Percentiles rank a stretch among this genome's conserved stretches.
These are phyloP conservation scores for Aselliscus stoliczkanus DNA, from an alignment of 2,797 vertebrate species.

Conservation along the genomic window DNA sequence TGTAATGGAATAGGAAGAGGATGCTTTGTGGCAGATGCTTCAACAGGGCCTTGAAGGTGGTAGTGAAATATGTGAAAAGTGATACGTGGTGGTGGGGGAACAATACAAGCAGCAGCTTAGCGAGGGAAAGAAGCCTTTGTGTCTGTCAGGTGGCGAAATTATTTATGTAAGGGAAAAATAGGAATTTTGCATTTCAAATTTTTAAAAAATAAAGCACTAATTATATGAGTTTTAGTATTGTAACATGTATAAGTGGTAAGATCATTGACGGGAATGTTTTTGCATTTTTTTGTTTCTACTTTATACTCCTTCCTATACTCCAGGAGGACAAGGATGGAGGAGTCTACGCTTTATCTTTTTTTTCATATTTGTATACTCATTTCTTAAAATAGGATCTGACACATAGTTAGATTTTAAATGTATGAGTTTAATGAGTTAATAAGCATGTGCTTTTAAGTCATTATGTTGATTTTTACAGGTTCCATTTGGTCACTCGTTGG, in stretches of 20 bases:
- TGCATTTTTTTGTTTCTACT: neutral
- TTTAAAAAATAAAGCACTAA: neutral
- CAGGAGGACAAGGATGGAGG: neutral
- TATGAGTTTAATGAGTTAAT: neutral
- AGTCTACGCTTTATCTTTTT: neutral
- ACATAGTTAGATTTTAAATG: neutral
- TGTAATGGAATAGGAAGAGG: neutral
- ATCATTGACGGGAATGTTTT: conserved; percentile 8
- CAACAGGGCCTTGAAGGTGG: neutral
- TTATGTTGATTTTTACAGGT: conserved; percentile 80
- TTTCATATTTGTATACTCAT: neutral
- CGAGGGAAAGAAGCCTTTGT: neutral
- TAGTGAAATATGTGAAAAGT: neutral
- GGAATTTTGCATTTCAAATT: neutral
- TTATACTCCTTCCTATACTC: neutral
- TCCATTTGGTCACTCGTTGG: conserved; percentile 94
- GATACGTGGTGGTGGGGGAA: neutral
- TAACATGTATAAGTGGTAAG: neutral
- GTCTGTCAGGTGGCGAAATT: neutral
- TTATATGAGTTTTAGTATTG: neutral
- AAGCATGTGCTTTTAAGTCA: neutral
- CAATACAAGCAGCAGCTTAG: neutral
- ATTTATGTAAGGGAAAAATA: neutral
- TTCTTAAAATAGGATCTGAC: neutral
- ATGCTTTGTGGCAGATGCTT: neutral